Base-by-base conservation (phyloP, 92 coral and sea anemone species). In the Pocillopora grandis region DNA sequence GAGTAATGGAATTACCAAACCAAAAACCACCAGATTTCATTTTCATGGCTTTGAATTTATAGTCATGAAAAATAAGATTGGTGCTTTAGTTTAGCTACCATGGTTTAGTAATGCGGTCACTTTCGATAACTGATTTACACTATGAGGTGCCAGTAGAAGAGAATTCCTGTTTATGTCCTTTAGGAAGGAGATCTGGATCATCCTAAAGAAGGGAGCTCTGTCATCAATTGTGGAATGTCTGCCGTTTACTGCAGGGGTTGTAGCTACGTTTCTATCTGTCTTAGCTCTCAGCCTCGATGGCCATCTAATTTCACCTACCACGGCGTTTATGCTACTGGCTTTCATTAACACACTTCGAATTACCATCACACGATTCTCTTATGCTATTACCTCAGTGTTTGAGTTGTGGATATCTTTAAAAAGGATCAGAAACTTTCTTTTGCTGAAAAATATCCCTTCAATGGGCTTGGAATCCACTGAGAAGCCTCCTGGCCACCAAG, bases 311-410 rank as follows among this genome's bases (percentile, higher is more conserved):
- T 37, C 84, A 60, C 76, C 84, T 18, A 19, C 76, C 33, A 80
- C 20, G 56, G 67, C 84, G 23, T 80, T 80, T 66, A 58, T 69
- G 84, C 15, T 80, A 6, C 76, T 80, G 14, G 55, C 75, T 35
- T 80, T 80, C 35, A 80, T 80, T 63, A 67, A 67, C 19, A 18
- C 69, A 16, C 75, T 80, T 23, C 76, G 76, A 1, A 20, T 21
- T 18, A 48, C 75, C 10, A 13, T 67, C 12, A 16, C 66, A 13
- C 31, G 57, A 27, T 7, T 42, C 8, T 42, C 0, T 42, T 42
- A 42, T 42, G 56, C 61, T 17, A 15, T 56, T 5, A 31, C 75
- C 11, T 55, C 71, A 31, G 62, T 20, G 2, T 67, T 67, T 58
- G 84, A 80, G 33, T n/a, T 56, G 63, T 14, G 68, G 57, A 52